Conservation (phyloP, 2,888 invertebrate species). For the Acholoe squamosa region DNA sequence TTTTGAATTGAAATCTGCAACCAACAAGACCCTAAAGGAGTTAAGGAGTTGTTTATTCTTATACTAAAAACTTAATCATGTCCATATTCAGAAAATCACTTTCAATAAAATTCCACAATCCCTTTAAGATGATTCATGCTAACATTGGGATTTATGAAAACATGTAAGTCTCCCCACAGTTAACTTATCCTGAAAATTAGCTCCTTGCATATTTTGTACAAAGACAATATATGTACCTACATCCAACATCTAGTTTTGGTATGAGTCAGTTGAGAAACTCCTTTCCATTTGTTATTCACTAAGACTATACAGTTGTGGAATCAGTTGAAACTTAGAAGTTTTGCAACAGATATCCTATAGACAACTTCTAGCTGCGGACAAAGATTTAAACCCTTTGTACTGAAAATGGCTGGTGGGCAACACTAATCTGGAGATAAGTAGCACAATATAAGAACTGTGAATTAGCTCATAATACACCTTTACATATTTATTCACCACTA, state of each 20-base stretch:
- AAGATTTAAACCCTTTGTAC: constrained; percentile 41
- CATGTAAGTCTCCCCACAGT: neutral
- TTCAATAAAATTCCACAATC: too few species aligned
- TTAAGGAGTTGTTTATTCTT: neutral
- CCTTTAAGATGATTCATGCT: too few species aligned
- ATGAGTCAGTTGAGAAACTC: neutral
- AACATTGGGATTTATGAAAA: too few species aligned
- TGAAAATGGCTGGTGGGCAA: neutral
- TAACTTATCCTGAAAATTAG: neutral
- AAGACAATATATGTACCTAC: too few species aligned
- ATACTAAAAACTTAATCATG: neutral
- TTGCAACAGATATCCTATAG: constrained; percentile 41
- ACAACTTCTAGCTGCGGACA: constrained; percentile 50
- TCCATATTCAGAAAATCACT: too few species aligned
- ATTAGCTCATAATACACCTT: neutral
- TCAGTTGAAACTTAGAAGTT: neutral
- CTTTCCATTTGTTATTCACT: neutral
- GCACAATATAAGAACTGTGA: neutral
- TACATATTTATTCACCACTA: neutral
- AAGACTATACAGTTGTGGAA: neutral
- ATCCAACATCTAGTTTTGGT: neutral
- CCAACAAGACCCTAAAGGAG: neutral
- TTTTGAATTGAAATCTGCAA: neutral
- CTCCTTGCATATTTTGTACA: neutral
- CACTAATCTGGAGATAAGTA: neutral